phyloP scores from a whole-genome alignment of 2,888 invertebrate species.

The Spatulosminthurus flaviceps region DNA sequence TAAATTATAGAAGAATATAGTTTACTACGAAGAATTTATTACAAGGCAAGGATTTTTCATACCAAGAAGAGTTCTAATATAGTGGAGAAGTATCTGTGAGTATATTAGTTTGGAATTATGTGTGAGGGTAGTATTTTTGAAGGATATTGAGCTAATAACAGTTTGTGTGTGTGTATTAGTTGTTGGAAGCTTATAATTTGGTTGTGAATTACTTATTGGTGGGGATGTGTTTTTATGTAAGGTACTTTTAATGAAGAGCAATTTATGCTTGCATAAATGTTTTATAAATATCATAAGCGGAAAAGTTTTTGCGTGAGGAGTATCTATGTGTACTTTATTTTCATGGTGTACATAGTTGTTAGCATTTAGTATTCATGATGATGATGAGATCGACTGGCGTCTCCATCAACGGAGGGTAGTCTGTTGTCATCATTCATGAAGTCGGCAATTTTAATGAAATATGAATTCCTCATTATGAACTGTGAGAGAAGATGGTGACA shows the following conservation, averaged over 20 bases:
- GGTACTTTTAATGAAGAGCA: not conserved
- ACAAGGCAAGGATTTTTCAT: too few relatives aligned
- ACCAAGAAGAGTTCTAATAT: too few relatives aligned
- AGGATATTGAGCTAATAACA: too few relatives aligned
- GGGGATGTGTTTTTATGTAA: not conserved
- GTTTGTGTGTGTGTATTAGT: too few relatives aligned
- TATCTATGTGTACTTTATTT: not conserved
- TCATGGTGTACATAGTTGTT: not conserved
- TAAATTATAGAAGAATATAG: too few relatives aligned
- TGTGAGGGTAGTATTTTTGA: too few relatives aligned
- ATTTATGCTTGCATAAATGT: not conserved
- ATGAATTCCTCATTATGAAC: conserved; percentile 57
- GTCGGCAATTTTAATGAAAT: conserved; percentile 57
- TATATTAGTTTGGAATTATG: too few relatives aligned
- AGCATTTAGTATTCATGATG: conserved; percentile 35
- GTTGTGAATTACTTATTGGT: too few relatives aligned
- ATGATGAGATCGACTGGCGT: conserved; percentile 45
- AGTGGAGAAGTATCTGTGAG: too few relatives aligned
- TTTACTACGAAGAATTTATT: too few relatives aligned
- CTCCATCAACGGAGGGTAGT: conserved; percentile 41
- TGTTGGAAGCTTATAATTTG: too few relatives aligned
- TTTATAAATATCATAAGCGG: not conserved
- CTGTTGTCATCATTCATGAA: conserved; percentile 55
- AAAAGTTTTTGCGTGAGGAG: not conserved
- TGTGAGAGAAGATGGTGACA: conserved; percentile 39